Percentiles rank a stretch among this genome's conserved stretches.
phyloP scores from a whole-genome alignment of 2,797 vertebrate genomes.

The Crocodylus rhombifer region DNA sequence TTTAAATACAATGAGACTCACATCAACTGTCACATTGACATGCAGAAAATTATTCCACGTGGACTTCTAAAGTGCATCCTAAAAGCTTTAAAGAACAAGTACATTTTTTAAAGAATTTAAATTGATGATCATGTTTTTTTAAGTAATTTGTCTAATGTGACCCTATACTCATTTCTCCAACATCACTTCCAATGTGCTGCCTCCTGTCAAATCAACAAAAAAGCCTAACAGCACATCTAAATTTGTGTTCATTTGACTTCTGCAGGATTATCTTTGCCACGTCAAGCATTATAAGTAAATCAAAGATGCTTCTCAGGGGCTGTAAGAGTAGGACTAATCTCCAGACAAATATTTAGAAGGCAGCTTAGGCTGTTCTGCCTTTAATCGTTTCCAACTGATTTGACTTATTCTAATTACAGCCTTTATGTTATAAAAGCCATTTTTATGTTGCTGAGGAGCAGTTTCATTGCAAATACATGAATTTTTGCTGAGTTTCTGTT shows the following conservation, averaged over 20 bases:
- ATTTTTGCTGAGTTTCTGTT: slow-evolving; percentile 83
- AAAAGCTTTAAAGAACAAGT: slow-evolving; percentile 80
- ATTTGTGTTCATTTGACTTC: slow-evolving; percentile 82
- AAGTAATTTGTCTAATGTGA: slow-evolving; percentile 82
- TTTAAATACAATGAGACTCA: slow-evolving; percentile 86
- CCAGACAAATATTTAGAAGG: slow-evolving; percentile 87
- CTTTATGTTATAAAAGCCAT: slow-evolving; percentile 86
- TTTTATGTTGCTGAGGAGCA: slow-evolving; percentile 83
- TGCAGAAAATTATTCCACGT: slow-evolving; percentile 81
- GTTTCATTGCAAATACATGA: slow-evolving; percentile 82
- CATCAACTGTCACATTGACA: slow-evolving; percentile 84
- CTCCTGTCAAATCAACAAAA: slow-evolving; percentile 79
- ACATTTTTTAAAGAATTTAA: slow-evolving; percentile 74
- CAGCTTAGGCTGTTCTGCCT: slow-evolving; percentile 82
- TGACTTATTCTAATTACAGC: slow-evolving; percentile 89
- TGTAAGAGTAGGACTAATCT: slow-evolving; percentile 82
- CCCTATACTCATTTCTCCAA: slow-evolving; percentile 70
- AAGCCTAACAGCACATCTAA: slow-evolving; percentile 76
- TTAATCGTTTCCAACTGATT: slow-evolving; percentile 87
- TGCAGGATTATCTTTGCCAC: slow-evolving; percentile 81
- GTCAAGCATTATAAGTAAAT: slow-evolving; percentile 82
- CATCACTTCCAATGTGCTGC: slow-evolving; percentile 73
- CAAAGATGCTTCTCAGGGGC: slow-evolving; percentile 82
- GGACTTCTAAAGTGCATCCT: slow-evolving; percentile 85
- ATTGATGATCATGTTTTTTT: slow-evolving; percentile 68